Percentiles rank a stretch among this genome's conserved stretches.
Evolutionary conservation across 2,888 invertebrate species (phyloP).

Genomic region (Clanis bilineata): DNA sequence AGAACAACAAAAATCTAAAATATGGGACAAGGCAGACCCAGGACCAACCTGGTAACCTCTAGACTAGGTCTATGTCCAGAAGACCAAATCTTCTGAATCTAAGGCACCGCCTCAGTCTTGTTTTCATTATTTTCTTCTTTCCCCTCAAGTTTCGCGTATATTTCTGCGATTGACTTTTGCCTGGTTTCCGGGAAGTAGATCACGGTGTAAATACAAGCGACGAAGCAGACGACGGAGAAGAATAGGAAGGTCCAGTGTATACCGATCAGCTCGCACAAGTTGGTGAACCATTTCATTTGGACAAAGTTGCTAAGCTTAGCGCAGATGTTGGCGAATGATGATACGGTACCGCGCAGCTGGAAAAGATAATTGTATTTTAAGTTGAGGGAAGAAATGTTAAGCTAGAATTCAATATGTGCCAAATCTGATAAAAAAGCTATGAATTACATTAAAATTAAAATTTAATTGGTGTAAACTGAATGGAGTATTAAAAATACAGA

Average conservation of each 20-base stretch:
- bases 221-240: constrained; percentile 63
- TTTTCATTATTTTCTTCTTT: constrained; percentile 42
- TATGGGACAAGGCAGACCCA: neutral
- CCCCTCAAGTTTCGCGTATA: constrained; percentile 60
- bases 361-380: neutral
- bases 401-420: too few relatives aligned
- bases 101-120: constrained; percentile 43
- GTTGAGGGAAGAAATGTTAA: too few relatives aligned
- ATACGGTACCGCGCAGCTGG: constrained; percentile 72
- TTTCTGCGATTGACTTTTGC: constrained; percentile 64
- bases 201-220: constrained; percentile 60
- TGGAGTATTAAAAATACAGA: too few relatives aligned
- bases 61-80: neutral
- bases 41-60: neutral
- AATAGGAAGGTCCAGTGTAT: constrained; percentile 73
- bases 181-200: constrained; percentile 69
- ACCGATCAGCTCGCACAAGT: constrained; percentile 59
- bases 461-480: too few relatives aligned
- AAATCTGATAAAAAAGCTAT: too few relatives aligned
- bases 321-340: constrained; percentile 68
- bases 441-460: too few relatives aligned
- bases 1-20: neutral
- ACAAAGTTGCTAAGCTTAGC: constrained; percentile 74
- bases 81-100: constrained; percentile 16
- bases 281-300: constrained; percentile 74